phyloP scores from a whole-genome alignment of 2,113 vertebrate genomes.

The Thermophis baileyi region DNA sequence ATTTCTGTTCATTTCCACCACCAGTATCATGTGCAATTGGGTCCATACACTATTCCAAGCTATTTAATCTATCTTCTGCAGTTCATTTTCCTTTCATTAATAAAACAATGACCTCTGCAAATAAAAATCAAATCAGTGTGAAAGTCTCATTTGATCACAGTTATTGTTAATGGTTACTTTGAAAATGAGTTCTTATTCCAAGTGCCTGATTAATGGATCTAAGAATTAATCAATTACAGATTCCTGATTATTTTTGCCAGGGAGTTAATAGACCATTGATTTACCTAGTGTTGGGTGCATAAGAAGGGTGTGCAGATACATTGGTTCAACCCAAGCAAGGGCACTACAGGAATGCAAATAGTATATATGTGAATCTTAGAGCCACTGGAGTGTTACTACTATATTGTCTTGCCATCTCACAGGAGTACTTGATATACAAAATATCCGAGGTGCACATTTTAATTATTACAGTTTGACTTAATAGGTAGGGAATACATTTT shows the following conservation, averaged over 20 bases:
- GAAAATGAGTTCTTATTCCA: conserved; percentile 39
- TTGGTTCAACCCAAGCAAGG: background rate
- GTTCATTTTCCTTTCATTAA: conserved; percentile 40
- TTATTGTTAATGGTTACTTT: conserved; percentile 32
- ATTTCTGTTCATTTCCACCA: background rate
- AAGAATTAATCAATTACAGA: conserved; percentile 37
- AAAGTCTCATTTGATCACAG: conserved; percentile 30
- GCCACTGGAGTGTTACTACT: background rate
- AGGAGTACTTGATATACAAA: background rate
- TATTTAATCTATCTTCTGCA: conserved; percentile 25
- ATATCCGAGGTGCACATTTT: background rate
- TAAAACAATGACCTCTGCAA: conserved; percentile 31
- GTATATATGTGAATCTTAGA: background rate
- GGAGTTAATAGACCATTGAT: conserved; percentile 37
- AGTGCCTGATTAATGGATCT: conserved; percentile 27
- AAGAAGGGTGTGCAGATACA: background rate
- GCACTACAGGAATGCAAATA: background rate
- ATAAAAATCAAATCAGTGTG: conserved; percentile 37
- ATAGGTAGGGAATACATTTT: background rate
- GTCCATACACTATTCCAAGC: background rate
- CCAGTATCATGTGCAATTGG: background rate
- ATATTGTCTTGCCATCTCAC: background rate
- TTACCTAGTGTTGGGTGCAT: conserved; percentile 3
- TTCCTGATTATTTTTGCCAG: conserved; percentile 36
- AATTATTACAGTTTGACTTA: background rate